These are phyloP conservation scores for Osedax frankpressi DNA, from an alignment of 2,888 invertebrate species.

Conservation along the genomic window DNA sequence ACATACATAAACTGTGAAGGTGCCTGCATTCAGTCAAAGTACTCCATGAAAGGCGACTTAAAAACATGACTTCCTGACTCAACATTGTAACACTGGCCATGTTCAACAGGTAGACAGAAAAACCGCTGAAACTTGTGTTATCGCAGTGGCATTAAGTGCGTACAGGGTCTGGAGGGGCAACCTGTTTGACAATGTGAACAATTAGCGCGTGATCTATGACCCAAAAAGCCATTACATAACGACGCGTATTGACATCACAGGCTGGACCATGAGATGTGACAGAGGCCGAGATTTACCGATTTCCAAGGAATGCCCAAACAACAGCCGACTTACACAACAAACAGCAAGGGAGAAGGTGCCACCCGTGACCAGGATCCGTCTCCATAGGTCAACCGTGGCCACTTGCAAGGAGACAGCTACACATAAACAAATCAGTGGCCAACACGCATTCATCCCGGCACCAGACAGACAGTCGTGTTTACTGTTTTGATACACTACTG, in stretches of 20 bases:
- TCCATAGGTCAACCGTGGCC: slow-evolving; percentile 9
- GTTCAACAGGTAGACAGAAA: slow-evolving; percentile 8
- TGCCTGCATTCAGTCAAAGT: slow-evolving; percentile 6
- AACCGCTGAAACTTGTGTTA: neutral
- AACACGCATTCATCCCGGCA: neutral
- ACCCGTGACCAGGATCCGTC: slow-evolving; percentile 3
- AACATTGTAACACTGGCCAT: slow-evolving; percentile 9
- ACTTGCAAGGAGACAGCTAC: slow-evolving; percentile 6
- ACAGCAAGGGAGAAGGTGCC: slow-evolving; percentile 5
- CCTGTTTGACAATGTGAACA: slow-evolving; percentile 11
- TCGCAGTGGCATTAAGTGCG: neutral
- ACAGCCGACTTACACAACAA: slow-evolving; percentile 3
- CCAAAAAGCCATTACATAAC: slow-evolving; percentile 9
- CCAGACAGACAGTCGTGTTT: slow-evolving; percentile 9
- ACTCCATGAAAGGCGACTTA: slow-evolving; percentile 2
- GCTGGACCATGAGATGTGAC: slow-evolving; percentile 6
- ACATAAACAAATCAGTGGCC: slow-evolving; percentile 9
- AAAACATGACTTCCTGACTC: neutral
- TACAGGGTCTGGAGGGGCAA: neutral
- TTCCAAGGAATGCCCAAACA: slow-evolving; percentile 4
- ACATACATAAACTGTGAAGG: neutral
- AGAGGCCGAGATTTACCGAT: slow-evolving; percentile 1
- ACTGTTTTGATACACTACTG: slow-evolving; percentile 11
- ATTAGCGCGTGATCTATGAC: neutral
- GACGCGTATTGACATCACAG: slow-evolving; percentile 3